Base-by-base conservation (phyloP, 2,888 invertebrate genomes). In the Dasypogon diadema region DNA sequence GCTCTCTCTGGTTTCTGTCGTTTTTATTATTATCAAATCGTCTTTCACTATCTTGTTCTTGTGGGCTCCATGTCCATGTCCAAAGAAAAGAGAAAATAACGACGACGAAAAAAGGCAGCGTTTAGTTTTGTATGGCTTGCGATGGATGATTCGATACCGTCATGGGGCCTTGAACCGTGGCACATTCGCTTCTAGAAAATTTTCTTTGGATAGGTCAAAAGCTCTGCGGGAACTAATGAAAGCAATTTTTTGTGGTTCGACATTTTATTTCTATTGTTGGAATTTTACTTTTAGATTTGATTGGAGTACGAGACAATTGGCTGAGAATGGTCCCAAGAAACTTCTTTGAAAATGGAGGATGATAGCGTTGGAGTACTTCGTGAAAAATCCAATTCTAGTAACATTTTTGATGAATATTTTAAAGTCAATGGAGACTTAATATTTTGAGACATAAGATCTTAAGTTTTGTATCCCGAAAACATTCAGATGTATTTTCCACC, bases 181-280 rank as follows among this genome's bases (percentile, higher is more conserved):
- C 46, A 48, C 65, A 48, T 46, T 65, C 65, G 48, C 24, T 65
- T 46, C 65, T 42, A 65, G 48, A 48, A 65, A 46, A 46, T 65
- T 65, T 65, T 46, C 22, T 65, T 48, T 65, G 65, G 65, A 65
- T 65, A 65, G 65, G 65, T 65, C 65, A 65, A 65, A 65, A 65
- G 46, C 46, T 26, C 56, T n/a, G 60, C 34, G 18, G 21, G 14
- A n/a, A 58, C 30, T 58, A 58, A 58, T 58, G 26, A 30, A 58
- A 58, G 26, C 24, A 22, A 56, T 14, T 58, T 14, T 58, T 58
- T 55, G 55, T 26, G n/a, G 55, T 2, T 22, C 55, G 24, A 14
- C n/a, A 55, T 55, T 8, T 22, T 55, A 55, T 21, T 55, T 55
- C 18, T 22, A 6, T 22, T 14, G 55, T 4, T 24, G 55, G 26